These are phyloP conservation scores for Centrocercus urophasianus DNA, from an alignment of 2,113 vertebrate species.

Conservation along the genomic window DNA sequence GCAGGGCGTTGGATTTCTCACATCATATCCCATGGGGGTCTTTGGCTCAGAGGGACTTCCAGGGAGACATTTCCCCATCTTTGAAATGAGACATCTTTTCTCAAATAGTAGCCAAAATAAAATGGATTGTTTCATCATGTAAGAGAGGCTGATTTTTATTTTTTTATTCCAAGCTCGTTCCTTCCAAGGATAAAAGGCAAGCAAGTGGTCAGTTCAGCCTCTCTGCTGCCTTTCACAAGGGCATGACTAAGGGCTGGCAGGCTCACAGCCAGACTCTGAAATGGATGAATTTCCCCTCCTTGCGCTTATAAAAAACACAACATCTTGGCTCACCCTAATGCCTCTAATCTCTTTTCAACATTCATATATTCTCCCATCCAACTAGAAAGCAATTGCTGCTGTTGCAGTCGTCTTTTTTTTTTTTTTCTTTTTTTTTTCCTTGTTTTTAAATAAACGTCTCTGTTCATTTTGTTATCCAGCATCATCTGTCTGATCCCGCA, in stretches of 20 bases:
- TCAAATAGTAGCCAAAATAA: not conserved
- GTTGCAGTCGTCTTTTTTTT: not conserved
- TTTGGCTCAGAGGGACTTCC: not conserved
- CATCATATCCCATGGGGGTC: too few species aligned
- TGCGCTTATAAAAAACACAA: not conserved
- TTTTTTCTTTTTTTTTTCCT: not conserved
- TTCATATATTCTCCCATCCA: conserved; percentile 2
- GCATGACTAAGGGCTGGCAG: conserved; percentile 41
- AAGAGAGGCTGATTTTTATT: not conserved
- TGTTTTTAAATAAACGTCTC: not conserved
- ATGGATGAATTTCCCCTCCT: conserved; percentile 20
- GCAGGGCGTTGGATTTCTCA: rapidly evolving
- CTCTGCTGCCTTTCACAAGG: conserved; percentile 3
- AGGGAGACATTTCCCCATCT: not conserved
- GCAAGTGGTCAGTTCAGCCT: conserved; percentile 16
- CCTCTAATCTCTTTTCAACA: conserved; percentile 52
- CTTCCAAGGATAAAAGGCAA: conserved; percentile 48
- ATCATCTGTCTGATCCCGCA: not conserved
- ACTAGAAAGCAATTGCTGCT: not conserved
- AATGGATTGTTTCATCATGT: not conserved
- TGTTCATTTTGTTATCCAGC: not conserved
- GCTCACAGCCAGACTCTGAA: conserved; percentile 23
- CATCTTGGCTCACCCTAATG: conserved; percentile 49
- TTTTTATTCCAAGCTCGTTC: not conserved
- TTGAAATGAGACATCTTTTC: not conserved